Conservation (phyloP, 2,113 vertebrate genomes). For the Neogobius melanostomus region DNA sequence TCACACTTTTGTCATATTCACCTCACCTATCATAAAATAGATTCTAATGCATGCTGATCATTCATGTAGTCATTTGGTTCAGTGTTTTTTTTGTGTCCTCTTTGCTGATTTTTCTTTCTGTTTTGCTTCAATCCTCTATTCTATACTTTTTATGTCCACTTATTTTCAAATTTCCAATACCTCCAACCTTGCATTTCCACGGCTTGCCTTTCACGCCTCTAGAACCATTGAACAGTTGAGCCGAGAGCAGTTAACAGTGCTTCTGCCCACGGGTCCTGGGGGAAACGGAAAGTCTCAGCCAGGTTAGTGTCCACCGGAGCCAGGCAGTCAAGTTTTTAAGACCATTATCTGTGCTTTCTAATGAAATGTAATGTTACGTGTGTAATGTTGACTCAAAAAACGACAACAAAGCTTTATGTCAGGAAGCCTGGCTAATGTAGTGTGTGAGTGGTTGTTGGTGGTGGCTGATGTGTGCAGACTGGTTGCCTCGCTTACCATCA, state of each 20-base stretch:
- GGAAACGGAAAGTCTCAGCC: conserved; percentile 70
- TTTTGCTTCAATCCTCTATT: conserved; percentile 7
- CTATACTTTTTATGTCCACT: conserved; percentile 2
- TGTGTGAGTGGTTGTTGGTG: too few species aligned
- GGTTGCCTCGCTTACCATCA: too few species aligned
- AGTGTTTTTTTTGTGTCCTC: conserved; percentile 41
- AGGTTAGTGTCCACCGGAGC: conserved; percentile 71
- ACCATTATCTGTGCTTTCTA: too few species aligned
- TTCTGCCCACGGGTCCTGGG: conserved; percentile 67
- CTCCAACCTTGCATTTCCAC: conserved; percentile 46
- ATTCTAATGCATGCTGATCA: conserved; percentile 46
- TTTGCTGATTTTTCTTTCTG: conserved; percentile 17
- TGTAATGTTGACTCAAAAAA: too few species aligned
- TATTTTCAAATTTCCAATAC: conserved; percentile 8
- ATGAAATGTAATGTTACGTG: neutral
- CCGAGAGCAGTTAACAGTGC: conserved; percentile 73
- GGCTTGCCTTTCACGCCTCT: conserved; percentile 66
- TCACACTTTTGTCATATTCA: conserved; percentile 41
- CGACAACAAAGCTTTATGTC: too few species aligned
- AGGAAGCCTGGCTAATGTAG: too few species aligned
- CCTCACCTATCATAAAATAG: conserved; percentile 35
- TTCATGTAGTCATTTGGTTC: conserved; percentile 38
- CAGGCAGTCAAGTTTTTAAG: conserved; percentile 1
- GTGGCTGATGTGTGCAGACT: too few species aligned
- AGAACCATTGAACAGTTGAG: conserved; percentile 64